These are phyloP conservation scores for Enteromius trimaculatus DNA, from an alignment of 2,797 vertebrate species.

Conservation along the genomic window DNA sequence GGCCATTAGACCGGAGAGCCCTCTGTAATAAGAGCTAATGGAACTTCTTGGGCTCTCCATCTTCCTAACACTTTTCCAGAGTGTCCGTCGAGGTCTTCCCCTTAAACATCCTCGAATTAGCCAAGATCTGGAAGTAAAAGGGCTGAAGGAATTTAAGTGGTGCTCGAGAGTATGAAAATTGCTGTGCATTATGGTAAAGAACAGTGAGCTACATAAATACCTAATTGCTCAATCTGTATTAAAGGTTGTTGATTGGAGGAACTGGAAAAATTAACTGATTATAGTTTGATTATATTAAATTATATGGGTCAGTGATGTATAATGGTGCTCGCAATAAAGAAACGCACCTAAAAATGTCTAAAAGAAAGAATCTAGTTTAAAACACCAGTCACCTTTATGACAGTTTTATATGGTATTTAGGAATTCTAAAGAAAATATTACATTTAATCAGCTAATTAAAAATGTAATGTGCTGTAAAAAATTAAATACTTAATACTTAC, in stretches of 20 bases:
- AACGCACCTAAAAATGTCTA: neutral
- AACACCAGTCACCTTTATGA: neutral
- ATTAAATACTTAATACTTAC: fast-evolving
- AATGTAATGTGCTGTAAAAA: neutral
- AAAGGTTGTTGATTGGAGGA: neutral
- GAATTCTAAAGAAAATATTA: neutral
- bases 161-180: conserved; percentile 7
- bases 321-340: neutral
- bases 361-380: neutral
- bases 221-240: conserved; percentile 13
- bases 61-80: conserved; percentile 29
- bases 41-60: conserved; percentile 35
- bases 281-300: neutral
- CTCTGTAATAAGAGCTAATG: conserved; percentile 59
- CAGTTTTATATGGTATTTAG: neutral
- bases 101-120: conserved; percentile 51
- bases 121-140: conserved; percentile 10
- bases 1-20: conserved; percentile 48
- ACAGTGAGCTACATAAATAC: neutral
- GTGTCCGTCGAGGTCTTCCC: conserved; percentile 40
- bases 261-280: neutral
- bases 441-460: neutral
- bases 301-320: neutral
- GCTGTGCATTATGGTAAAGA: neutral
- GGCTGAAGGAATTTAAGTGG: conserved; percentile 25